These are phyloP conservation scores for Chrysolophus pictus DNA, from an alignment of 2,797 vertebrate genomes.

Conservation along the genomic window DNA sequence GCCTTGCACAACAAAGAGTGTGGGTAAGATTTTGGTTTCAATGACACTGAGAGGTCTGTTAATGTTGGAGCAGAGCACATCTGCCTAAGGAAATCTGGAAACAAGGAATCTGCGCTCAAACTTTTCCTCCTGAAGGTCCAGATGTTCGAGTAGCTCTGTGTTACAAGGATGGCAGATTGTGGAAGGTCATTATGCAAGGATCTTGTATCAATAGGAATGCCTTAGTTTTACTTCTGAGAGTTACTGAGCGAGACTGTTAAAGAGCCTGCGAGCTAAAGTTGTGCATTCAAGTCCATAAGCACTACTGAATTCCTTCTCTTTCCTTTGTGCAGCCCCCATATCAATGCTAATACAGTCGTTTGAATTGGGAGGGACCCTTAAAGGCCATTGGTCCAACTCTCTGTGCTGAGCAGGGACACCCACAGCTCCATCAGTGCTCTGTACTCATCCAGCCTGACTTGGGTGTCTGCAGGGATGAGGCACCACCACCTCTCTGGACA, in stretches of 20 bases:
- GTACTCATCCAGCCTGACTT: too few species aligned
- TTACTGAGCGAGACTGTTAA: background rate
- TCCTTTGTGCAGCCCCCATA: background rate
- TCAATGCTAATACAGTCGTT: background rate
- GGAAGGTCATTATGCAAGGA: background rate
- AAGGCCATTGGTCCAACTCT: too few species aligned
- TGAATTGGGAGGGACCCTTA: too few species aligned
- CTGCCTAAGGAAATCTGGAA: background rate
- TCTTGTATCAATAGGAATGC: background rate
- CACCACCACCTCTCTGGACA: too few species aligned
- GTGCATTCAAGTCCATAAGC: background rate
- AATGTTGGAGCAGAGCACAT: background rate
- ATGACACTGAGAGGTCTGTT: background rate
- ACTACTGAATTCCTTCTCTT: too few species aligned
- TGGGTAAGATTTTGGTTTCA: background rate
- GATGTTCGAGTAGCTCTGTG: background rate
- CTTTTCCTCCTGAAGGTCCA: background rate
- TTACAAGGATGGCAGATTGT: too few species aligned
- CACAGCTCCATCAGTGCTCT: too few species aligned
- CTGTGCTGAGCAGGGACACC: too few species aligned
- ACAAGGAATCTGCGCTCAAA: background rate
- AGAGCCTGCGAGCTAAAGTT: background rate
- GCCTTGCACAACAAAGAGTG: background rate
- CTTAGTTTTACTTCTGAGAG: background rate
- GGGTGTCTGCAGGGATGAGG: too few species aligned